phyloP scores from a whole-genome alignment of 2,888 invertebrate species.

The Dromius quadrimaculatus region DNA sequence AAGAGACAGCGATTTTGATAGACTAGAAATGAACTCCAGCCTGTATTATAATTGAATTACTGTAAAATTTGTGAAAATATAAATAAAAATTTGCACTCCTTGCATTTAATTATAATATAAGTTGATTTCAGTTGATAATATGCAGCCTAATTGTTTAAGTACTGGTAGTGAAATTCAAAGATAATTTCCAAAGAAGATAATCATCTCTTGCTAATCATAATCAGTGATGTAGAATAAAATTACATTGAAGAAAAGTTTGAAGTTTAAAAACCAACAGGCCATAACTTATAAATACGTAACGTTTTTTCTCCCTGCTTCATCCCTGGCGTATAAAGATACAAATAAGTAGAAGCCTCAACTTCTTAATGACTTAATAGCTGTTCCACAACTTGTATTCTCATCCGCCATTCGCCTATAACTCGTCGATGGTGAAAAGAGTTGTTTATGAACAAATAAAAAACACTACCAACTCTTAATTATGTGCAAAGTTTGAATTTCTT shows the following conservation, averaged over 20 bases:
- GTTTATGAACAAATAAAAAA: slow-evolving; percentile 32
- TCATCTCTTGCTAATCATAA: background rate
- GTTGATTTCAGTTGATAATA: no score
- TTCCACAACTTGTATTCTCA: slow-evolving; percentile 48
- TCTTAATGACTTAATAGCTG: slow-evolving; percentile 54
- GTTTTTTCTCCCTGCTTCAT: no score
- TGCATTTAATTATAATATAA: no score
- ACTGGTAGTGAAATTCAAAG: no score
- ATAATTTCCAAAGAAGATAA: no score
- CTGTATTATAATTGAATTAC: no score
- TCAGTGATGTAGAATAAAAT: slow-evolving; percentile 20
- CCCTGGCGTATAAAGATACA: slow-evolving; percentile 45
- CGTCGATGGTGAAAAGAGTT: slow-evolving; percentile 42
- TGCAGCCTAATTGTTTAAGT: no score
- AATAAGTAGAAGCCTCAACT: slow-evolving; percentile 53
- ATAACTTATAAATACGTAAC: slow-evolving; percentile 54
- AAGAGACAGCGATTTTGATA: no score
- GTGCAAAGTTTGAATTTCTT: slow-evolving; percentile 35
- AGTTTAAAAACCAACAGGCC: slow-evolving; percentile 52
- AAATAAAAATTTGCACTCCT: no score
- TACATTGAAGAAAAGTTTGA: slow-evolving; percentile 36
- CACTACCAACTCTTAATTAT: slow-evolving; percentile 31
- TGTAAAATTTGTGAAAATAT: no score
- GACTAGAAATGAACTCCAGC: no score
- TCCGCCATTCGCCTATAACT: slow-evolving; percentile 46